Evolutionary conservation across 1,140 invertebrate species (phyloP), one percentile per base, ranked within the genome.

Genomic region (Araneus ventricosus): DNA sequence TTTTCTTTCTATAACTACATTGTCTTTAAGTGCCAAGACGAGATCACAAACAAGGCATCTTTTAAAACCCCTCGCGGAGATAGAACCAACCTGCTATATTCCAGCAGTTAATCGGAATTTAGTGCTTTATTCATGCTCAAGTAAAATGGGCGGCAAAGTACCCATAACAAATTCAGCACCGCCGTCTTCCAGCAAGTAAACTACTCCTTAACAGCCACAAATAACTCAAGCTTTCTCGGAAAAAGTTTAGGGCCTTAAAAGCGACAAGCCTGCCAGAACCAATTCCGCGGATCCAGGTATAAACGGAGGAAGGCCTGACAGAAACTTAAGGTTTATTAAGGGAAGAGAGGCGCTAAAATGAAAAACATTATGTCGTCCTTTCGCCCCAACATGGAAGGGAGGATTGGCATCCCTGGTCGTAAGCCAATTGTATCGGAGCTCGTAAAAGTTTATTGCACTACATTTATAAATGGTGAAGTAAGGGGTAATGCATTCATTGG

Each of bases 301-400:
- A 86, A 88, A 70, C 85, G 41, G 45, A 59, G 8, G 59, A 87
- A 61, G 67, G 39, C 24, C n/a, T 27, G 37, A 27, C 61, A 88
- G 85, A 63, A 88, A 88, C 87, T 75, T 75, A 61, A 45, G 87
- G 87, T 88, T 88, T 88, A 88, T 88, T 88, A 88, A 75, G 87
- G 63, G 45, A 39, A 20, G 34, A 27, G 63, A 88, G 87, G 45
- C n/a, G 67, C 63, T 75, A 63, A 88, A 75, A 75, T 52, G 87
- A 88, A 88, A 88, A 88, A 88, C 87, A 86, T 86, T 61, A 34
- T 86, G 84, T 86, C 84, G 84, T 57, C 27, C 14, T 41, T 67
- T 24, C 22, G 39, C 39, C 39, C 20, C 17, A 70, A 22, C 39
- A 22, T 20, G 61, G 87, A 45, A 88, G 34, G 34, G 34, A 20